Base-by-base conservation (phyloP, 2,797 vertebrate genomes). In the Urophycis tenuis region DNA sequence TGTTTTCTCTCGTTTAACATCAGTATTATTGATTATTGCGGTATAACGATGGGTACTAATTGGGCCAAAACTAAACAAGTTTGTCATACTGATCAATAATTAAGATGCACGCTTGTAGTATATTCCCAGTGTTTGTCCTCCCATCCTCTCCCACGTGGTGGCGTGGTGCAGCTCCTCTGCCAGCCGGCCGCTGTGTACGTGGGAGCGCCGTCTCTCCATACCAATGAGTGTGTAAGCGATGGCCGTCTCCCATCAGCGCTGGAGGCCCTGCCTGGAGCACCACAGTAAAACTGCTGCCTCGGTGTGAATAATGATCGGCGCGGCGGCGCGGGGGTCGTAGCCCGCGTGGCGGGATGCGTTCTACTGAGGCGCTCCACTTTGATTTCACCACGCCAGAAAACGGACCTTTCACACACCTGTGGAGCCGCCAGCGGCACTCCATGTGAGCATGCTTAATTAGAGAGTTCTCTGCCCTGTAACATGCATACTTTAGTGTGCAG, bases 371-470 rank as follows among this genome's bases (percentile, higher is more conserved):
- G 35, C 4, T 36, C 35, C 4, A 4, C 76, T 88, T 83, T 12
- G 81, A 81, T 83, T 85, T 78, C 25, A n/a, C 78, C 81, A 67
- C 33, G 39, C 72, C 78, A 81, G 75, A 81, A 85, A 79, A 75
- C 76, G 85, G 87, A 89, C 88, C 88, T 88, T 87, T 87, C 76
- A 81, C 80, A 84, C 80, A 73, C 25, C 67, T 76, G 79, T 69
- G 72, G 84, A 78, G 78, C 80, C 83, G 84, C 86, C 77, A 74
- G 74, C 80, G 85, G 87, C 81, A 12, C 80, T 76, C 74, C 76
- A 81, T 85, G 81, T 83, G 81, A 89, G 78, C 80, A 74, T 81
- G 80, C 83, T 88, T 86, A 77, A 89, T 88, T 81, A 41, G 81
- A 85, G 85, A 81, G 73, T 3, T 85, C 76, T 41, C 39, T 41